phyloP scores from a whole-genome alignment of 2,113 vertebrate species.

The Zosterops lateralis region DNA sequence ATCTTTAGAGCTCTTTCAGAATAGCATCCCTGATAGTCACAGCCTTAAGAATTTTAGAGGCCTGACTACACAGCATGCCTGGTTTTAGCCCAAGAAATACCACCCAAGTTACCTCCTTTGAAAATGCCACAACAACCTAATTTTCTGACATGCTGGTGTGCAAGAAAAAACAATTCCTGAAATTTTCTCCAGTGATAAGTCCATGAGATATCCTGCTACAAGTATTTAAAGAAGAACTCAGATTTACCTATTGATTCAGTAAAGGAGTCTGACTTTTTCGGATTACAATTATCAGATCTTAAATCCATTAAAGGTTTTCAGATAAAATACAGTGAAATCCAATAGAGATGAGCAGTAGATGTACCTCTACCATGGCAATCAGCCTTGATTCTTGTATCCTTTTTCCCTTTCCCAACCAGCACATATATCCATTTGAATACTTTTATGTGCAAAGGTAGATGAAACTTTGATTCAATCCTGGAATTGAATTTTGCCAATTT shows the following conservation, averaged over 20 bases:
- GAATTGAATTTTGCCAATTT: not conserved
- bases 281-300: not conserved
- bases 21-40: not conserved
- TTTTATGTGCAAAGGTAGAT: not conserved
- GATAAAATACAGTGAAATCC: not conserved
- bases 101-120: not conserved
- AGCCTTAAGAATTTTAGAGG: not conserved
- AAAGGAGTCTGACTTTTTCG: not conserved
- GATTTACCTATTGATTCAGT: not conserved
- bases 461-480: not conserved
- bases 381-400: accelerated
- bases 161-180: not conserved
- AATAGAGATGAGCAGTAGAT: not conserved
- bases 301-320: not conserved
- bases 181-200: not conserved
- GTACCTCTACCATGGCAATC: not conserved
- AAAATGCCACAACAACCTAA: not conserved
- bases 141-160: not conserved
- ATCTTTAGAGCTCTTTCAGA: not conserved
- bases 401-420: not conserved
- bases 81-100: not conserved
- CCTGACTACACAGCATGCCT: not conserved
- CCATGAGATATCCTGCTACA: not conserved
- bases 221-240: not conserved
- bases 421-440: not conserved